Percentiles rank a stretch among this genome's conserved stretches.
Conservation (phyloP, 2,888 invertebrate species). For the Mantis religiosa region DNA sequence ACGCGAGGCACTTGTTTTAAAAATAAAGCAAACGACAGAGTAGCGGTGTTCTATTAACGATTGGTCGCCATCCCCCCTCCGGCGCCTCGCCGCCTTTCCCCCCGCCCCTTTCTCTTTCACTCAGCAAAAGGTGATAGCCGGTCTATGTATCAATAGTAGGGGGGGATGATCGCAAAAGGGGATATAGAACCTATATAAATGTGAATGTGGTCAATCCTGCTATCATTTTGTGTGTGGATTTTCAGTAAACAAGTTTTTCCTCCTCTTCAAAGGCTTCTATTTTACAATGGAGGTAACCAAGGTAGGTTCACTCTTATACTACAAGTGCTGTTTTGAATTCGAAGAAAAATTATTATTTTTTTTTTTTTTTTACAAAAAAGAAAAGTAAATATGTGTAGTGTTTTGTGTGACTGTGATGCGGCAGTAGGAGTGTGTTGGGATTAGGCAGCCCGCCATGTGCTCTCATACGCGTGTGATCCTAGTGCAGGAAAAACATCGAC, state of each 20-base stretch:
- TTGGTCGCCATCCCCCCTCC: neutral
- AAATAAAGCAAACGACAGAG: neutral
- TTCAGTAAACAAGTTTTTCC: neutral
- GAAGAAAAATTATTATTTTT: neutral
- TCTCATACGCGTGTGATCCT: neutral
- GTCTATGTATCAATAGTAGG: neutral
- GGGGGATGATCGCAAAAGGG: neutral
- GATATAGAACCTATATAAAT: slow-evolving; percentile 12
- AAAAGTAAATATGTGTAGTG: neutral
- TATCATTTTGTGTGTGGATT: slow-evolving; percentile 14
- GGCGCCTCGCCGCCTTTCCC: neutral
- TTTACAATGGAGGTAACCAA: neutral
- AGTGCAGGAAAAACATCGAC: neutral
- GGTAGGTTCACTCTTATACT: neutral
- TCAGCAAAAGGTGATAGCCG: neutral
- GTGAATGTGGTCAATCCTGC: neutral
- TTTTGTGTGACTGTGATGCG: neutral
- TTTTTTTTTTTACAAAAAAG: neutral
- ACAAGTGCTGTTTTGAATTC: neutral
- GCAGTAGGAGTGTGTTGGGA: neutral
- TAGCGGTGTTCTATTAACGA: neutral
- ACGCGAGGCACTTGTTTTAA: neutral
- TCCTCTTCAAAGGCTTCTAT: neutral
- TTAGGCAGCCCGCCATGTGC: neutral
- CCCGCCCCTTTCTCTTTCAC: neutral